A percentile compares a stretch with the other conserved stretches of the same genome.
Evolutionary conservation across 1,140 invertebrate genomes (phyloP).

Genomic region (Camponotus pennsylvanicus): DNA sequence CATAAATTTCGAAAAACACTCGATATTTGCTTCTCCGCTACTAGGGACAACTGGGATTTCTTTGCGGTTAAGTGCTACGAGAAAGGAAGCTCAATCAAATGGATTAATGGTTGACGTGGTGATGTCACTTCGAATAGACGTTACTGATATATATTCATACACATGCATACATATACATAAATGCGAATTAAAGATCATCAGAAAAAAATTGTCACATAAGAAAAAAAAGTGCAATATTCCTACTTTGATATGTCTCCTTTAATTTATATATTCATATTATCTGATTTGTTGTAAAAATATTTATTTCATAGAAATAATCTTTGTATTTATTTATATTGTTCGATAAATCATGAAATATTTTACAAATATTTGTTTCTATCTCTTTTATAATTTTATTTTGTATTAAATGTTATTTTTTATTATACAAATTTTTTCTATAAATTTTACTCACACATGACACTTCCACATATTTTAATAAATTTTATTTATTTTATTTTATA

Average conservation of each 20-base stretch:
- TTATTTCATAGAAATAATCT: background rate
- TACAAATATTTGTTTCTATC: background rate
- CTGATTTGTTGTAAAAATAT: background rate
- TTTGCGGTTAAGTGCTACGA: constrained; percentile 28
- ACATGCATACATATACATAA: too few relatives aligned
- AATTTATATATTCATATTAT: background rate
- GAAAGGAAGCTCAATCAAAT: background rate
- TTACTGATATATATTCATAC: background rate
- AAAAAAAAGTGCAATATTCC: background rate
- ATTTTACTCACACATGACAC: background rate
- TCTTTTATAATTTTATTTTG: background rate
- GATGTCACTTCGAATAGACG: background rate
- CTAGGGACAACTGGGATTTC: constrained; percentile 49
- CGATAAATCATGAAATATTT: background rate
- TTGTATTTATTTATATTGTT: constrained; percentile 1
- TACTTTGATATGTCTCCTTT: background rate
- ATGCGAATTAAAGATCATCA: background rate
- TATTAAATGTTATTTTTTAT: too few relatives aligned
- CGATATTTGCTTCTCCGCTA: constrained; percentile 52
- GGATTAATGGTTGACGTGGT: constrained; percentile 26
- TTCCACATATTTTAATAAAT: background rate
- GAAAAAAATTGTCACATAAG: background rate
- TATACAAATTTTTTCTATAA: background rate
- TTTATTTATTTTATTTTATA: background rate
- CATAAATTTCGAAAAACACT: constrained; percentile 68